These are phyloP conservation scores for Temnothorax longispinosus DNA, from an alignment of 1,140 invertebrate genomes.

Conservation along the genomic window DNA sequence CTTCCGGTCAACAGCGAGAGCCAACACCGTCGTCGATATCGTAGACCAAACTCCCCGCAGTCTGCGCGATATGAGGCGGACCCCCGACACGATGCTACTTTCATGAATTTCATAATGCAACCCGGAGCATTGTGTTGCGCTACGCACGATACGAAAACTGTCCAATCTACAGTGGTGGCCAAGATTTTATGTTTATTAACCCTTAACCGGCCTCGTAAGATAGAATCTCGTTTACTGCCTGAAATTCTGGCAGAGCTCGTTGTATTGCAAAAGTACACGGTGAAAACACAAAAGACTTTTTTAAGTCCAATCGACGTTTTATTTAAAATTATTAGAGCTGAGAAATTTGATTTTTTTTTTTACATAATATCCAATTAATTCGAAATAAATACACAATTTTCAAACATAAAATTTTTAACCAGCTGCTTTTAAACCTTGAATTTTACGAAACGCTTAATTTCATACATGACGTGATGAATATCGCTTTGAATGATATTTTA, in stretches of 20 bases:
- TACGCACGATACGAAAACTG: background rate
- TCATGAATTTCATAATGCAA: slow-evolving; percentile 51
- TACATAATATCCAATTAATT: background rate
- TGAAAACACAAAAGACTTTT: background rate
- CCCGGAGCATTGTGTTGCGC: slow-evolving; percentile 8
- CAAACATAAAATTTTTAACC: background rate
- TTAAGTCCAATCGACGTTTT: background rate
- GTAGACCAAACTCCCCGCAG: slow-evolving; percentile 52
- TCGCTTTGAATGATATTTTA: background rate
- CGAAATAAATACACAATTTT: background rate
- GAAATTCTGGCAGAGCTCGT: background rate
- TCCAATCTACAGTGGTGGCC: background rate
- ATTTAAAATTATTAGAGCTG: background rate
- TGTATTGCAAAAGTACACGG: background rate
- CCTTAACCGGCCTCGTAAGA: background rate
- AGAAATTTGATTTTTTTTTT: background rate
- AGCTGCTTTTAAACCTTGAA: background rate
- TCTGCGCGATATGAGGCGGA: slow-evolving; percentile 10
- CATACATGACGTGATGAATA: background rate
- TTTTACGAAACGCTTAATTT: background rate
- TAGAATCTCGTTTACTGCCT: background rate
- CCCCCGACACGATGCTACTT: slow-evolving; percentile 13
- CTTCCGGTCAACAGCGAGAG: slow-evolving; percentile 63
- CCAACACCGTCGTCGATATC: slow-evolving; percentile 44
- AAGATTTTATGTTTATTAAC: slow-evolving; percentile 17